These are phyloP conservation scores for Harpagoxenus sublaevis DNA, from an alignment of 2,888 invertebrate species.

Conservation along the genomic window DNA sequence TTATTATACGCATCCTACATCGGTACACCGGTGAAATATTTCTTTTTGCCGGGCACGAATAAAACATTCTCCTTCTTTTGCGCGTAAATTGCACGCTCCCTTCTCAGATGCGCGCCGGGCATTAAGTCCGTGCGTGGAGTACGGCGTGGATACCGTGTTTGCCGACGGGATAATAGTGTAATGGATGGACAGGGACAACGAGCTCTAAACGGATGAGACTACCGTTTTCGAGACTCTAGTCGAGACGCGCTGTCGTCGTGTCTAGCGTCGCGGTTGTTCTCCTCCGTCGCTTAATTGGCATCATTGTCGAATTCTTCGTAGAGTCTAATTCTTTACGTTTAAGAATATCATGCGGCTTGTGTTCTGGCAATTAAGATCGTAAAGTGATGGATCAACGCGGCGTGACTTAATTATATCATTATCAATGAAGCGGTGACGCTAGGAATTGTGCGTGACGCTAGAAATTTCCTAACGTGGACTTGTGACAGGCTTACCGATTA, in stretches of 20 bases:
- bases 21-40: constrained; percentile 38
- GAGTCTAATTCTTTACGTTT: constrained; percentile 66
- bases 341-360: constrained; percentile 47
- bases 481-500: not conserved
- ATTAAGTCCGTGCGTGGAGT: constrained; percentile 74
- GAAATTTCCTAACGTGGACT: not conserved
- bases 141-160: constrained; percentile 80
- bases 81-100: constrained; percentile 73
- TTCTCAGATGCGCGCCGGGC: constrained; percentile 68
- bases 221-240: constrained; percentile 77
- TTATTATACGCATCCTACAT: constrained; percentile 68
- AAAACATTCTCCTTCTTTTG: constrained; percentile 74
- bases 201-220: constrained; percentile 79
- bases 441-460: constrained; percentile 7
- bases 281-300: constrained; percentile 73
- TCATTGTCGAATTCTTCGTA: constrained; percentile 70
- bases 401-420: constrained; percentile 12
- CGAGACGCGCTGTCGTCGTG: constrained; percentile 58
- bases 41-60: constrained; percentile 64
- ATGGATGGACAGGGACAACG: constrained; percentile 83
- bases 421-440: not conserved
- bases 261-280: constrained; percentile 65
- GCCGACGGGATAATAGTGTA: constrained; percentile 83
- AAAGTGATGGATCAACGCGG: not conserved
- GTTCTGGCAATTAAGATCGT: constrained; percentile 59